These are phyloP conservation scores for Limnodromus scolopaceus DNA, from an alignment of 2,797 vertebrate species.

Conservation along the genomic window DNA sequence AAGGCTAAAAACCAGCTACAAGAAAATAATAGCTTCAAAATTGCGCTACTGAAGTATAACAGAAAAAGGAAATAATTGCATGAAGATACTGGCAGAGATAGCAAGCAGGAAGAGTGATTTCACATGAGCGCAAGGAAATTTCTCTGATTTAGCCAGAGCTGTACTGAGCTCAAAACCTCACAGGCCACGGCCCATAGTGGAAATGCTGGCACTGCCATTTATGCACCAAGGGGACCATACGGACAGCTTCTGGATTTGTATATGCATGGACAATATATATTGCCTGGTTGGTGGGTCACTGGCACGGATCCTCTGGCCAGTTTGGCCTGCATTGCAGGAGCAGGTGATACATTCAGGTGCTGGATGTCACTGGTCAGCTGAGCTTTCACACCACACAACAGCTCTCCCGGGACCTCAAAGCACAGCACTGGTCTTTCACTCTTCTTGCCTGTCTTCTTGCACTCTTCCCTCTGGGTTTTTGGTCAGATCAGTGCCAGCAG, in stretches of 20 bases:
- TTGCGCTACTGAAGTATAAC: background rate
- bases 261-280: fast-evolving
- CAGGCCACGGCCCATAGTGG: background rate
- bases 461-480: background rate
- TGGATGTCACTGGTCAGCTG: background rate
- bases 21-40: background rate
- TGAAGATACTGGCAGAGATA: background rate
- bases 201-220: background rate
- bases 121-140: background rate
- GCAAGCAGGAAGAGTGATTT: background rate
- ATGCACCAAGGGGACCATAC: background rate
- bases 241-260: background rate
- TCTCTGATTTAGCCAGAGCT: background rate
- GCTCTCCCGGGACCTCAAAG: background rate
- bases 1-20: background rate
- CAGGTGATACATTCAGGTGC: background rate
- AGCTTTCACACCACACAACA: background rate
- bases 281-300: background rate
- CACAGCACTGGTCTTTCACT: background rate
- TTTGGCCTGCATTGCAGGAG: background rate
- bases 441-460: background rate
- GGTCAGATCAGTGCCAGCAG: background rate
- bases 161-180: no score
- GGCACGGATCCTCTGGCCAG: background rate
- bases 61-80: background rate